Percentiles rank a stretch among this genome's conserved stretches.
These are phyloP conservation scores for Carassius auratus DNA, from an alignment of 2,113 vertebrate species.

Conservation along the genomic window DNA sequence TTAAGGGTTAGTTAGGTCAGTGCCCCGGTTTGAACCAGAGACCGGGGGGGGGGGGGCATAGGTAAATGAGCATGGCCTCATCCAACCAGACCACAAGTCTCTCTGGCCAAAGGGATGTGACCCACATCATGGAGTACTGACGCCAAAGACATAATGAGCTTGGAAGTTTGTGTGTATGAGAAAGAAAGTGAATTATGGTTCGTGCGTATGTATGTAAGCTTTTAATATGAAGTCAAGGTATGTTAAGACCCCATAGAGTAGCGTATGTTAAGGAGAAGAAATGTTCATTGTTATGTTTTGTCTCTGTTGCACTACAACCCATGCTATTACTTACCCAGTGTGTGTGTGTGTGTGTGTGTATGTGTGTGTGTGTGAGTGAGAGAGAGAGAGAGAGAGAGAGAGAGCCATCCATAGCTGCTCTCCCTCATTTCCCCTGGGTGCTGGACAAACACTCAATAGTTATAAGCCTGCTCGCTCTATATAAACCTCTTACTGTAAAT, in stretches of 20 bases:
- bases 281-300: background rate
- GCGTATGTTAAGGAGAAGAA: background rate
- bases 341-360: slow-evolving; percentile 20
- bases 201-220: slow-evolving; percentile 29
- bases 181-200: slow-evolving; percentile 17
- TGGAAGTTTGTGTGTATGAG: slow-evolving; percentile 21
- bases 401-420: slow-evolving; percentile 8
- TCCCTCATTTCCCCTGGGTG: slow-evolving; percentile 51
- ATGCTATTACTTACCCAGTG: background rate
- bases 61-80: slow-evolving; percentile 25
- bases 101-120: slow-evolving; percentile 12
- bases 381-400: background rate
- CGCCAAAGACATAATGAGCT: slow-evolving; percentile 40
- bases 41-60: background rate
- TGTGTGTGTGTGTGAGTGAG: slow-evolving; percentile 20
- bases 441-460: slow-evolving; percentile 45
- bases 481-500: slow-evolving; percentile 52
- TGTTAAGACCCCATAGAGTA: background rate
- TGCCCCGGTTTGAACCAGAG: slow-evolving; percentile 49
- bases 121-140: slow-evolving; percentile 16
- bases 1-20: slow-evolving; percentile 45
- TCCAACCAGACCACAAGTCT: slow-evolving; percentile 38
- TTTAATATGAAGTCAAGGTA: slow-evolving; percentile 14
- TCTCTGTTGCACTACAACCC: background rate
- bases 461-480: slow-evolving; percentile 32